These are phyloP conservation scores for Archips crataeganus DNA, from an alignment of 2,888 invertebrate species.

Conservation along the genomic window DNA sequence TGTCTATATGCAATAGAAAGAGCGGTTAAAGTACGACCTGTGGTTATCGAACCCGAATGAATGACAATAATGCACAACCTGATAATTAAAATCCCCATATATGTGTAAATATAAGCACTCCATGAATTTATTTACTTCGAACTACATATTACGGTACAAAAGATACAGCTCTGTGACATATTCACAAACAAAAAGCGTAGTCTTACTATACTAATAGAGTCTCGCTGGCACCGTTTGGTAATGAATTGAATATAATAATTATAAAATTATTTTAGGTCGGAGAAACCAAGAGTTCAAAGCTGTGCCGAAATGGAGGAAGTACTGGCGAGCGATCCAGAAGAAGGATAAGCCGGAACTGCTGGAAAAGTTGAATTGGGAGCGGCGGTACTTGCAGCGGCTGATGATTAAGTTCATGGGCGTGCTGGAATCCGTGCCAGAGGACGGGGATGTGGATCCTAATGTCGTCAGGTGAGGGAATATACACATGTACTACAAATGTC, in stretches of 20 bases:
- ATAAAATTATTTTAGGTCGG: slow-evolving; percentile 82
- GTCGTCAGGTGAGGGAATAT: slow-evolving; percentile 74
- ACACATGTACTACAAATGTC: too few species aligned
- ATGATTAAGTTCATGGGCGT: slow-evolving; percentile 95
- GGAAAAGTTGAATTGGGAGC: slow-evolving; percentile 92
- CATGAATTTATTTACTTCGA: too few species aligned
- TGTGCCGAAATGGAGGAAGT: slow-evolving; percentile 96
- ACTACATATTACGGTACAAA: too few species aligned
- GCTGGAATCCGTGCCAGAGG: slow-evolving; percentile 90
- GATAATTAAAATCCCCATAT: too few species aligned
- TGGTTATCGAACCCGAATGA: background rate
- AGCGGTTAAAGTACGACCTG: too few species aligned
- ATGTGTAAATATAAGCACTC: too few species aligned
- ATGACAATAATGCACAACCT: background rate
- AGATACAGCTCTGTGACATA: too few species aligned
- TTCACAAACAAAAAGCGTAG: too few species aligned
- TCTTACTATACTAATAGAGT: too few species aligned
- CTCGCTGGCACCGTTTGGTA: too few species aligned
- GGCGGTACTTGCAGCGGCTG: slow-evolving; percentile 93
- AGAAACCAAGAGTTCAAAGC: slow-evolving; percentile 94
- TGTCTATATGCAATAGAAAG: too few species aligned
- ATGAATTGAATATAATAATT: background rate
- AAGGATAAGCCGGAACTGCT: slow-evolving; percentile 90
- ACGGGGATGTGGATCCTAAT: slow-evolving; percentile 86
- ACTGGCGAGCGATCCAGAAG: slow-evolving; percentile 95